Evolutionary conservation across 2,797 vertebrate genomes (phyloP), one percentile per base, ranked within the genome.

Genomic region (Caiman crocodilus): DNA sequence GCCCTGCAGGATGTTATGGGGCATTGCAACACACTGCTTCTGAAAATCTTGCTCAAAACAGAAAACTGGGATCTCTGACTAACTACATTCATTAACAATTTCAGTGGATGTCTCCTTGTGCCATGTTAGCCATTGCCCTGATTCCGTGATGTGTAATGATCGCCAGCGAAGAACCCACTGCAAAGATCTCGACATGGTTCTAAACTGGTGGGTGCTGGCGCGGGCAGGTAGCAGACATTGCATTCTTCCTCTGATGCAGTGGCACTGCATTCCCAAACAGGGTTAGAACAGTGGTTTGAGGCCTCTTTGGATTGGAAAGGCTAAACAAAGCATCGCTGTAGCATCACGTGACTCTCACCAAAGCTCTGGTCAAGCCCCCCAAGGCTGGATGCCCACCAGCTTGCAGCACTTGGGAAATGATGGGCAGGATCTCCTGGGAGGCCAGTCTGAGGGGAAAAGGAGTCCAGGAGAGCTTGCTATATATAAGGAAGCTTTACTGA

Each of bases 1-100:
- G 35, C 63, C 17, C 35, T 67, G n/a, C 57, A 0, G 2, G 16
- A 76, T 18, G n/a, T n/a, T 65, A 42, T 4, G 20, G 5, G 42
- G 5, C 23, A 42, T 25, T 50, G 42, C 42, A 50, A 50, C 42
- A 50, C 10, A 10, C 23, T 76, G 21, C 28, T 63, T 82, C 15
- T 75, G 69, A 77, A 23, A 65, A 88, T 73, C 55, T n/a, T 65
- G 78, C 63, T 75, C 71, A 84, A 83, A 28, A n/a, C 12, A 92
- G 63, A 35, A 92, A 30, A 42, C 10, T 84, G 80, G 76, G 26
- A 26, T 50, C 26, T 16, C 26, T 42, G 5, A 26, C 16, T 7
- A 60, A 17, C 61, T 61, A 18, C 71, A 28, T 42, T 42, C 18
- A 7, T 28, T 71, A 77, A 55, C 55, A 60, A 21, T 32, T 13